Percentiles rank a stretch among this genome's conserved stretches.
Conservation (phyloP, 1,140 invertebrate species). For the Lepidostoma basale region DNA sequence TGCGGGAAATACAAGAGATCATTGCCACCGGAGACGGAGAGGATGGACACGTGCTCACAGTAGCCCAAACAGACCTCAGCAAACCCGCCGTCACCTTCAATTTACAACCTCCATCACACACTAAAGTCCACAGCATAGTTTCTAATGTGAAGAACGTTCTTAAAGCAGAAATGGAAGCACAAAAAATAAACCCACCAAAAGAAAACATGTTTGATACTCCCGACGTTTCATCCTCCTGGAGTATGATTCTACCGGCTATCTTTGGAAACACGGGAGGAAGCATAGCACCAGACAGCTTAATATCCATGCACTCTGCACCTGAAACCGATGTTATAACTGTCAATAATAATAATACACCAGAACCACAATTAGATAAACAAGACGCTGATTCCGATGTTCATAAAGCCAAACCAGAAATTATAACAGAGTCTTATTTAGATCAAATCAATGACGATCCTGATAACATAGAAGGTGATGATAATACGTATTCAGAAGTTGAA, state of each 20-base stretch:
- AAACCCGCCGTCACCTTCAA: constrained; percentile 58
- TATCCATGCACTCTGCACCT: constrained; percentile 60
- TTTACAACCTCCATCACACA: constrained; percentile 61
- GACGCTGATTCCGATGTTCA: background rate
- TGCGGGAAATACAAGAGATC: constrained; percentile 81
- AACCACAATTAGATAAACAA: background rate
- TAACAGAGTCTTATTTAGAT: background rate
- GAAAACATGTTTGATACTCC: constrained; percentile 68
- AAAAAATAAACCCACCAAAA: constrained; percentile 65
- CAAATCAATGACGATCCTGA: constrained; percentile 46
- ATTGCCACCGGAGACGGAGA: constrained; percentile 78
- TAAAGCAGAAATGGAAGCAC: constrained; percentile 74
- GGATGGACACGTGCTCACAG: constrained; percentile 59
- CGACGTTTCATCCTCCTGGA: constrained; percentile 77
- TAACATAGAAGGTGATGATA: background rate
- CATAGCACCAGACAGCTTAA: constrained; percentile 62
- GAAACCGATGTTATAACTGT: constrained; percentile 63
- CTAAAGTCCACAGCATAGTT: constrained; percentile 78
- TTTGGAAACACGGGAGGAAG: constrained; percentile 73
- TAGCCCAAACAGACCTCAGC: constrained; percentile 54
- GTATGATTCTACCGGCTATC: constrained; percentile 76
- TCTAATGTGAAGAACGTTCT: constrained; percentile 81
- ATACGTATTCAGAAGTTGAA: constrained; percentile 12
- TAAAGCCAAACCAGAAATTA: background rate
- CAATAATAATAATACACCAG: constrained; percentile 21